Evolutionary conservation across 2,113 vertebrate genomes (phyloP), one percentile per base, ranked within the genome.

Genomic region (Melanotaenia duboulayi): DNA sequence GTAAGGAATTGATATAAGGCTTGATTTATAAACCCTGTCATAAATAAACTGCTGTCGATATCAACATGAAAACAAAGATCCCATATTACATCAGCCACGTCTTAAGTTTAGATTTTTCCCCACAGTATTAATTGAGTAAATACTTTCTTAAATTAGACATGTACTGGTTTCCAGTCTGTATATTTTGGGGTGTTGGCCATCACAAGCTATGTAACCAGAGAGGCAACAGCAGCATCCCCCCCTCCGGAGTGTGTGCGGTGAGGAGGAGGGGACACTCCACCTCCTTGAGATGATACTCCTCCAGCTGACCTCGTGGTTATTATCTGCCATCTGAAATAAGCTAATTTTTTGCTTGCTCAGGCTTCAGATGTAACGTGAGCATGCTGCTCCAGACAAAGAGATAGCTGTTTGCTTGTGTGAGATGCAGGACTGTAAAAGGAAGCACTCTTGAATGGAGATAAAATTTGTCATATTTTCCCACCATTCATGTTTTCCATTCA

Each of bases 161-260:
- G 11, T 8, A 49, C 52, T 70, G 52, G 62, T 58, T 54, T 56
- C 46, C 55, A 42, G 40, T 51, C 50, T 76, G 32, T 71, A 20
- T 82, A 59, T 78, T 78, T 74, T 81, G 73, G 85, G 90, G 85
- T 86, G 88, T 85, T 85, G 88, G 77, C 85, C 80, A 72, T 73
- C 58, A 40, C 48, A 28, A 55, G 65, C 77, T 86, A 76, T 85
- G 83, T 65, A 81, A 87, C 73, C 59, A 75, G 70, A 84, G 73
- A 82, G 76, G 72, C 67, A 65, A 65, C 61, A 57, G 64, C 65
- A 80, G 68, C 66, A 74, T 68, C 65, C 62, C 68, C 48, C 42
- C 28, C 50, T 0, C 28, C 3, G n/a, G n/a, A 58, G 44, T 57
- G 64, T 74, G 58, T 40, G 58, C 9, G 2, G 25, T 2, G 39